Conservation (phyloP, 2,113 vertebrate species). For the Tragelaphus strepsiceros region DNA sequence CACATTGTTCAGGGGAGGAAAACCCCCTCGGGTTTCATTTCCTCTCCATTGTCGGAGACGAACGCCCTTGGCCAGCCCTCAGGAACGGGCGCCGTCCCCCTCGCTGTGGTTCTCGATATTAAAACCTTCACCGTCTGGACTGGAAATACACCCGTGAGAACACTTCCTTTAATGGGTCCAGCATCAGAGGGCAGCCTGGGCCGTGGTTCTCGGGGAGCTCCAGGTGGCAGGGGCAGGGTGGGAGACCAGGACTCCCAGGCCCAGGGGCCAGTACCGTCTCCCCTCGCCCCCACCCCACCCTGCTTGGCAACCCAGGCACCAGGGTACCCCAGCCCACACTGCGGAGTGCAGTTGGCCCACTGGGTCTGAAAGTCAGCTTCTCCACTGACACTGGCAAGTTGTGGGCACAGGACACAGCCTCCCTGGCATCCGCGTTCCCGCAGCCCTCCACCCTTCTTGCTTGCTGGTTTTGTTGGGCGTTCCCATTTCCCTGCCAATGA, state of each 20-base stretch:
- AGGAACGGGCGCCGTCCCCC: rapidly evolving
- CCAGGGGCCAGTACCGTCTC: rapidly evolving
- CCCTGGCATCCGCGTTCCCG: rapidly evolving
- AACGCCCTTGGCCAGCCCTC: neutral
- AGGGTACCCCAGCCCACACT: rapidly evolving
- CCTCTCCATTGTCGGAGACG: neutral
- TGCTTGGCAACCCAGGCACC: rapidly evolving
- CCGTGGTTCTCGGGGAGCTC: rapidly evolving
- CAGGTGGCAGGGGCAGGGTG: rapidly evolving
- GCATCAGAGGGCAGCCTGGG: neutral
- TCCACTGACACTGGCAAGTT: rapidly evolving
- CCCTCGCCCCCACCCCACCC: rapidly evolving
- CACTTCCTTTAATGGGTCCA: neutral
- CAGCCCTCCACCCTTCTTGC: neutral
- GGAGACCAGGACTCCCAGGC: no score
- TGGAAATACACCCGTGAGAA: neutral
- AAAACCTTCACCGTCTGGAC: neutral
- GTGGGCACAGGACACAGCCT: rapidly evolving
- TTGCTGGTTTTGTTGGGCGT: neutral
- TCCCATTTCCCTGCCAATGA: neutral
- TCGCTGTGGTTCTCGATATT: neutral
- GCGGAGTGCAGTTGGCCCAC: neutral
- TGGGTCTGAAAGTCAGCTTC: neutral
- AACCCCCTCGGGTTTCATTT: neutral
- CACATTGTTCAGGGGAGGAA: neutral